Evolutionary conservation across 2,113 vertebrate genomes (phyloP).

Genomic region (Carassius auratus): DNA sequence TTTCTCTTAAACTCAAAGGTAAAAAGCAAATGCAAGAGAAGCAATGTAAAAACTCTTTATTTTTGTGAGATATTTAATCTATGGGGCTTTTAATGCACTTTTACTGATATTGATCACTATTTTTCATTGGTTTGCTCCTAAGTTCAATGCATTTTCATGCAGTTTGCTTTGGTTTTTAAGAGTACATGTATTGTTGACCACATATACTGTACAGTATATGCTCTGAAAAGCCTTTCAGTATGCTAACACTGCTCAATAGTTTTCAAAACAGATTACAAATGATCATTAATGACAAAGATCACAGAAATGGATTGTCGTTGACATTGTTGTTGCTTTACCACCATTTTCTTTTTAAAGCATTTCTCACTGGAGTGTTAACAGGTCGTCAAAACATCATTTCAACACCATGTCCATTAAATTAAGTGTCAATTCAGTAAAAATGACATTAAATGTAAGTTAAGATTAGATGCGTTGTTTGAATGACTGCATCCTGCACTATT

Average conservation of each 20-base stretch:
- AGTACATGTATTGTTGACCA: slow-evolving; percentile 21
- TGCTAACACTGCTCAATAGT: slow-evolving; percentile 13
- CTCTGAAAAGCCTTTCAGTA: slow-evolving; percentile 12
- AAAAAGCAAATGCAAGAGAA: slow-evolving; percentile 31
- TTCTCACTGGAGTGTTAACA: background rate
- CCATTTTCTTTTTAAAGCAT: too few relatives aligned
- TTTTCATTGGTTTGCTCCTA: background rate
- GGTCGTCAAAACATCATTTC: background rate
- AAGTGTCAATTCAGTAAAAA: background rate
- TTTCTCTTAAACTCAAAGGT: slow-evolving; percentile 32
- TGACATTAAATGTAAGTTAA: background rate
- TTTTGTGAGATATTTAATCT: slow-evolving; percentile 63
- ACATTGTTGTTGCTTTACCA: too few relatives aligned
- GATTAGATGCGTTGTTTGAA: background rate
- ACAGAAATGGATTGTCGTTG: background rate
- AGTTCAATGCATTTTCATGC: background rate
- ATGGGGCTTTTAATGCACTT: slow-evolving; percentile 73
- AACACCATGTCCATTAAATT: background rate
- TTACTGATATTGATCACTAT: background rate
- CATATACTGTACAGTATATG: background rate
- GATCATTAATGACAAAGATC: background rate
- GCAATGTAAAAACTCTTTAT: slow-evolving; percentile 40
- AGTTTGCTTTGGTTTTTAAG: slow-evolving; percentile 8
- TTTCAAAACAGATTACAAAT: background rate
- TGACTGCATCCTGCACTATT: background rate